Conservation (phyloP, 2,888 invertebrate species). For the Clepsis dumicolana region DNA sequence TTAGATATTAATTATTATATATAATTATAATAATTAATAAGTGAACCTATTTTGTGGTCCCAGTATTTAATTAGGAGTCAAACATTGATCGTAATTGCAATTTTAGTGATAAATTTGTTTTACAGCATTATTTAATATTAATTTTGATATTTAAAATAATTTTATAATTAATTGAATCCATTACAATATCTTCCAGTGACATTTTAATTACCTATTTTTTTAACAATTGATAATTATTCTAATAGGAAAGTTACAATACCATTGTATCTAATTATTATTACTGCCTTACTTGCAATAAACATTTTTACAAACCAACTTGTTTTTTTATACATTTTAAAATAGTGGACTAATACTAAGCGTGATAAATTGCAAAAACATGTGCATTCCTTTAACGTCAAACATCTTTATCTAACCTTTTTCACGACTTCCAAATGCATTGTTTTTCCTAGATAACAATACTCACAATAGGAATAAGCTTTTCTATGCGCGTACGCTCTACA, state of each 20-base stretch:
- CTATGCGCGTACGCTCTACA: conserved; percentile 81
- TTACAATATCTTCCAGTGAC: not conserved
- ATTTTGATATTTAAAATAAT: not conserved
- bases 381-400: conserved; percentile 60
- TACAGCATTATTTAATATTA: not conserved
- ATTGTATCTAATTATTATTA: not conserved
- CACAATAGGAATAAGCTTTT: conserved; percentile 73
- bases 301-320: conserved; percentile 13
- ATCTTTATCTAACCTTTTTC: conserved; percentile 67
- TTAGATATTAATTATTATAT: too few species aligned
- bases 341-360: conserved; percentile 24
- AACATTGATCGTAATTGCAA: too few species aligned
- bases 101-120: too few species aligned
- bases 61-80: too few species aligned
- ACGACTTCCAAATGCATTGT: conserved; percentile 56
- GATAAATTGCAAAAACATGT: conserved; percentile 51
- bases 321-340: conserved; percentile 8
- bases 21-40: too few species aligned
- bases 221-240: not conserved
- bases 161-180: not conserved
- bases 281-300: conserved; percentile 17
- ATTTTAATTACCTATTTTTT: not conserved
- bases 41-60: too few species aligned
- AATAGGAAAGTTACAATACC: not conserved
- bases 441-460: conserved; percentile 71